Evolutionary conservation across 2,797 vertebrate species (phyloP).

Genomic region (Sebastes oblongus): DNA sequence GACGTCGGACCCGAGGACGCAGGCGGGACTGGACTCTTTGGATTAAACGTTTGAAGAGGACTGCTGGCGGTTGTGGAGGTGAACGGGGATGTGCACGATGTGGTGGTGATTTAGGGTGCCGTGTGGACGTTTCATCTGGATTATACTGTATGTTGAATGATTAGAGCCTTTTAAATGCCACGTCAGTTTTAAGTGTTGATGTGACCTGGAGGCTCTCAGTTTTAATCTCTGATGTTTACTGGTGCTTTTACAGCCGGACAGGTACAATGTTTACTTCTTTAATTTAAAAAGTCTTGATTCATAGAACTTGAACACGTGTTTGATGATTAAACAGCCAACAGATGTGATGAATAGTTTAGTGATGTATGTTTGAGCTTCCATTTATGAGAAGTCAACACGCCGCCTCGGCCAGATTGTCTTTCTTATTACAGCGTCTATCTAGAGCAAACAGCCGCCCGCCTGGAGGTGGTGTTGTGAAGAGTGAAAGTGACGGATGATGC

Average conservation of each 20-base stretch:
- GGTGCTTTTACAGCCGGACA: background rate
- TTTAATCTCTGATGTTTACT: background rate
- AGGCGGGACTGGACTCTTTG: background rate
- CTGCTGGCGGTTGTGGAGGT: background rate
- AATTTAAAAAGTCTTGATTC: background rate
- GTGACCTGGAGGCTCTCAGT: background rate
- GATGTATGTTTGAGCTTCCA: background rate
- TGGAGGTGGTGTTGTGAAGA: background rate
- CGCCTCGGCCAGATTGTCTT: background rate
- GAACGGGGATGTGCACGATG: background rate
- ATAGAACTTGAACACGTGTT: background rate
- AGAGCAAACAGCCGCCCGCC: background rate
- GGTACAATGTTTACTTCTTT: background rate
- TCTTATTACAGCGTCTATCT: background rate
- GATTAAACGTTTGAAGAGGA: background rate
- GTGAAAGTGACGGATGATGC: background rate
- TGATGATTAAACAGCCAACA: background rate
- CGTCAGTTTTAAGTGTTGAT: background rate
- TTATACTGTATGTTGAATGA: background rate
- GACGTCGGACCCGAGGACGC: background rate
- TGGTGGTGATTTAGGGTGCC: background rate
- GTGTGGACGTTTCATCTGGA: background rate
- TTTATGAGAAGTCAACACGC: conserved; percentile 19
- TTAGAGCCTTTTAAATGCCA: background rate
- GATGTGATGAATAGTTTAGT: background rate